Conservation (phyloP, 2,888 invertebrate species). For the Rhodophaea formosa region DNA sequence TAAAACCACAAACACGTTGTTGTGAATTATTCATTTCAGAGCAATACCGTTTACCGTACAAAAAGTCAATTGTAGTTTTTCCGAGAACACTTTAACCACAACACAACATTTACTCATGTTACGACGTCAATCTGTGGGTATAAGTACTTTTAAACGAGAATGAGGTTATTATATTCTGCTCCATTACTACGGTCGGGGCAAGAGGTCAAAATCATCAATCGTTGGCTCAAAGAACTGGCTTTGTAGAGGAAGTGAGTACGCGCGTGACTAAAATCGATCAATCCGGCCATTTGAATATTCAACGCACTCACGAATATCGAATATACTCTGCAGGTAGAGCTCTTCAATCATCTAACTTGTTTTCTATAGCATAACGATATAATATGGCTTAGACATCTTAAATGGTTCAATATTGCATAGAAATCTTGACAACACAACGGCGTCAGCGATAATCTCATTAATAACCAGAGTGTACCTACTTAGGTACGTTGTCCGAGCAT, state of each 20-base stretch:
- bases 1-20: conserved; percentile 35
- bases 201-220: conserved; percentile 49
- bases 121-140: conserved; percentile 24
- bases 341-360: conserved; percentile 7
- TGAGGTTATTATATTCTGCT: conserved; percentile 34
- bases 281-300: conserved; percentile 40
- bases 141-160: conserved; percentile 33
- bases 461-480: conserved; percentile 39
- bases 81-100: conserved; percentile 42
- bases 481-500: conserved; percentile 43
- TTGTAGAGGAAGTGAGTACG: conserved; percentile 30
- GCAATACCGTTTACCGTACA: conserved; percentile 42
- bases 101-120: conserved; percentile 27
- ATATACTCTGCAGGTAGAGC: conserved; percentile 18
- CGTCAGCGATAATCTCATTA: conserved; percentile 36
- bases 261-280: conserved; percentile 44
- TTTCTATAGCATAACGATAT: not conserved
- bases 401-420: not conserved
- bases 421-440: not conserved
- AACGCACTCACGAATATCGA: conserved; percentile 32
- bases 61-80: conserved; percentile 38
- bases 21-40: conserved; percentile 54
- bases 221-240: conserved; percentile 30
- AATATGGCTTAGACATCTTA: conserved; percentile 7
- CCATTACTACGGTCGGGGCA: conserved; percentile 39